Base-by-base conservation (phyloP, 1,140 invertebrate genomes). In the Drosophila pallidifrons region DNA sequence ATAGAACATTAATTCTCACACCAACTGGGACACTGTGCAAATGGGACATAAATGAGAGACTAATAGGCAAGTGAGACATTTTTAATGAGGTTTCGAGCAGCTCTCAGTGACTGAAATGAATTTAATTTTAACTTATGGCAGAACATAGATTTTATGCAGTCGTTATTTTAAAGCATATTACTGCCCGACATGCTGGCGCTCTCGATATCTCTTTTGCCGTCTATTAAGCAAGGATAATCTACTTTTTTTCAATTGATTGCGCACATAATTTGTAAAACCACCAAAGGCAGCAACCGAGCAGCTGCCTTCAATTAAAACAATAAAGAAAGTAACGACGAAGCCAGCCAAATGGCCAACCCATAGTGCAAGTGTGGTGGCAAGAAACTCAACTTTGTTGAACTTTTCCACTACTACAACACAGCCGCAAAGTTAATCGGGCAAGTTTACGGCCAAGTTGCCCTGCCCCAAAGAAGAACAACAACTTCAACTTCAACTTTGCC, bases 281-380 rank as follows among this genome's bases (percentile, higher is more conserved):
- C 61, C 55, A 28, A 49, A 38, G 25, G 41, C 38, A 41, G 25
- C 25, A 25, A 20, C 41, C 25, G 11, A 58, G 13, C 71, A 76
- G 64, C 79, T 79, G 79, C 55, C 69, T 70, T 73, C 67, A 76
- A 76, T 81, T 86, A 79, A 70, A 54, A 75, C 60, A 52, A 73
- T 69, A 38, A 72, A 47, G 41, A 52, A 72, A 63, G 46, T 51
- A 75, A 66, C 46, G 38, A 65, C 10, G 38, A 41, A 55, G 25
- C 47, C 30, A 28, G n/a, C 46, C 57, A 75, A 59, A 47, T 61
- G 32, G 43, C 32, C n/a, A 16, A 13, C 13, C n/a, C 43, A 71
- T 66, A 73, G 67, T 57, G 64, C 60, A 85, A 60, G 47, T 35
- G 70, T 38, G 35, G 47, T 51, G 58, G 47, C 45, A 67, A 65